Percentiles rank a stretch among this genome's conserved stretches.
Evolutionary conservation across 2,113 vertebrate species (phyloP).

Genomic region (Ia io): DNA sequence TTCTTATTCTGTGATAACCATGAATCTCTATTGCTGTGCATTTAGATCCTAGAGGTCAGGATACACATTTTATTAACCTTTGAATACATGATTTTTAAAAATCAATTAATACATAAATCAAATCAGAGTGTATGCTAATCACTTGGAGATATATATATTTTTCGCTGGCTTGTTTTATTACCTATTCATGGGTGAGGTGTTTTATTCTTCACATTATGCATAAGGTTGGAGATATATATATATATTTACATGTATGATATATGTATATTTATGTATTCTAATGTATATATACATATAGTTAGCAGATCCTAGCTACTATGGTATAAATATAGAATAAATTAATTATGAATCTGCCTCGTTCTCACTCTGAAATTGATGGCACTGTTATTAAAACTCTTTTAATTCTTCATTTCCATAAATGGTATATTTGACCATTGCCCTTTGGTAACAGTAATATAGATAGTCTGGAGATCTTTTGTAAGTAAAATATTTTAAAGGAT

Average conservation of each 20-base stretch:
- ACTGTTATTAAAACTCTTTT: background rate
- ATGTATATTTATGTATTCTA: constrained; percentile 65
- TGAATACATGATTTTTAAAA: background rate
- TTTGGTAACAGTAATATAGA: background rate
- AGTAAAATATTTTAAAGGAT: constrained; percentile 12
- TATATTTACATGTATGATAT: constrained; percentile 20
- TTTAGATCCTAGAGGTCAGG: constrained; percentile 20
- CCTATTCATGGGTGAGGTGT: background rate
- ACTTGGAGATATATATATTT: background rate
- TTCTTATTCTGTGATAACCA: constrained; percentile 5
- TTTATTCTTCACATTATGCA: constrained; percentile 41
- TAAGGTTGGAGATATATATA: background rate
- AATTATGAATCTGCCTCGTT: constrained; percentile 66
- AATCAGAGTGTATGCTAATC: background rate
- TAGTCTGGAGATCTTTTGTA: background rate
- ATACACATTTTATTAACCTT: background rate
- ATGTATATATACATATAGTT: constrained; percentile 69
- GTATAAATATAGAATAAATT: constrained; percentile 67
- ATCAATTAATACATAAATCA: background rate
- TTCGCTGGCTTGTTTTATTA: constrained; percentile 35
- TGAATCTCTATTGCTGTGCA: background rate
- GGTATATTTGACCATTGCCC: constrained; percentile 32
- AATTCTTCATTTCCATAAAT: constrained; percentile 43
- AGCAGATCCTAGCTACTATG: constrained; percentile 45
- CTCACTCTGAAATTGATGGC: constrained; percentile 25